Base-by-base conservation (phyloP, 2,888 invertebrate genomes). In the Pteria penguin region DNA sequence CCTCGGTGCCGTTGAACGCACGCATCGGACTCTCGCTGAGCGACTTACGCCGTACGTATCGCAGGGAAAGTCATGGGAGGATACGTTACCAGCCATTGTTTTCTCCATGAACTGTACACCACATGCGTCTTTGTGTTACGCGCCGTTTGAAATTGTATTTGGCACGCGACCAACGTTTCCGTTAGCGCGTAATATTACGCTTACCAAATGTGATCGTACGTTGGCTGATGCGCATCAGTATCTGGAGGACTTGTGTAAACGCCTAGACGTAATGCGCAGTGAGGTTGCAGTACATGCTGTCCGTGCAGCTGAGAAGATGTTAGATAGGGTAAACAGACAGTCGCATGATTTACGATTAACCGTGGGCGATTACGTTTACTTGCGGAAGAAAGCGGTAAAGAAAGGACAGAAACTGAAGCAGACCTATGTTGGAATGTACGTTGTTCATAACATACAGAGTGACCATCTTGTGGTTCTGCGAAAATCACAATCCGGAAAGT, bases 21-120 rank as follows among this genome's bases (percentile, higher is more conserved):
- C 57, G 4, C 57, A 57, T n/a, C 5, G 57, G 24, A 57, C 57
- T 5, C n/a, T 57, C 5, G 8, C 57, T 14, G 57, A 57, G n/a
- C 57, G 57, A 14, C 5, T 57, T 14, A 57, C 57, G n/a, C 22
- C 57, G 57, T 57, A 57, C 24, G 57, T n/a, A n/a, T 57, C 57
- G n/a, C 5, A 57, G 57, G 57, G 57, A 8, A 57, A 57, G 22
- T 14, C n/a, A 8, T 14, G 8, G 57, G 57, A 57, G 14, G 22
- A 57, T 14, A 57, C n/a, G n/a, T 57, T 57, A 57, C 57, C 57
- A 5, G 57, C 57, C 5, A 22, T 57, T 14, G 8, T 14, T 57
- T 57, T 57, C 45, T 36, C 45, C 45, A 36, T 36, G 45, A 36
- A 36, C 45, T 36, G 45, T 36, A 36, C 45, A 14, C 45, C 45